Evolutionary conservation across 2,113 vertebrate species (phyloP).

Genomic region (Microcebus griseorufus): DNA sequence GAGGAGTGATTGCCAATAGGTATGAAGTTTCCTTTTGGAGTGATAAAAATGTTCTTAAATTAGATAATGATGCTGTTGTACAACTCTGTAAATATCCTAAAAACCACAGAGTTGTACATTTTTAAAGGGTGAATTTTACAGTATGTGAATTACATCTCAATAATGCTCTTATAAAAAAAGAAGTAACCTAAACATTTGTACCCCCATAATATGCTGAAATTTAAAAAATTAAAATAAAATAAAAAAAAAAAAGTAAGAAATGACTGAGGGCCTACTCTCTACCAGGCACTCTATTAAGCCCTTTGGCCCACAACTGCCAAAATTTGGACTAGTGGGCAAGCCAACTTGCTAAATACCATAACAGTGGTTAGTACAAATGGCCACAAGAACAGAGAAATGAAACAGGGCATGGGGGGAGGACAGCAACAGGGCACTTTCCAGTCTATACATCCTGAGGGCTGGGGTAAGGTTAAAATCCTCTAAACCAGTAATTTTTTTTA

Average conservation of each 20-base stretch:
- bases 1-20: not conserved
- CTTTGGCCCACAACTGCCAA: not conserved
- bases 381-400: not conserved
- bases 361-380: not conserved
- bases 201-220: no score
- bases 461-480: conserved; percentile 18
- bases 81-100: not conserved
- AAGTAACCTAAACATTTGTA: no score
- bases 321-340: not conserved
- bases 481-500: not conserved
- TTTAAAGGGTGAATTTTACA: not conserved
- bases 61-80: not conserved
- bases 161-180: not conserved
- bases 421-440: not conserved
- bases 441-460: not conserved
- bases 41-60: not conserved
- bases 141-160: not conserved
- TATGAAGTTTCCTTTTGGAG: not conserved
- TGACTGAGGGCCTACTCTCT: not conserved
- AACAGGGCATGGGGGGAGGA: not conserved
- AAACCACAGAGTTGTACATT: not conserved
- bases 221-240: no score
- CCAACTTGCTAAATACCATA: not conserved
- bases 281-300: not conserved
- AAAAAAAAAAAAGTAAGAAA: no score